Evolutionary conservation across 2,797 vertebrate species (phyloP), one percentile per base, ranked within the genome.

Genomic region (Microctenopoma lineatum): DNA sequence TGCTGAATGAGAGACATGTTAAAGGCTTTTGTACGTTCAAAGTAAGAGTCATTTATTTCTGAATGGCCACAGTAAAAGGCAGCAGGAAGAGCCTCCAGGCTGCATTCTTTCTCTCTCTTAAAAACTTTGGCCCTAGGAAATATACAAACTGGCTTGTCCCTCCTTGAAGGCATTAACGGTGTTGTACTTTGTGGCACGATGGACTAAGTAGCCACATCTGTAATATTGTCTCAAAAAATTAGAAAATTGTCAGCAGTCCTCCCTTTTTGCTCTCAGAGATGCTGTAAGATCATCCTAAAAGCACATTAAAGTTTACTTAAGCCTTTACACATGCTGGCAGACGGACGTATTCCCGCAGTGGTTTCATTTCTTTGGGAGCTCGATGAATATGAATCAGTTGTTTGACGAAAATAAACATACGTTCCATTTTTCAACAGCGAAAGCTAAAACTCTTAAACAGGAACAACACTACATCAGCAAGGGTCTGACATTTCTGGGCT

Each of bases 401-500:
- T 32, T 32, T 32, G 4, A 32, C 29, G 7, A 4, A 36, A 1
- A 1, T 2, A 1, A 44, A 50, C 54, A 29, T 29, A 29, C 27
- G 27, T 29, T 29, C 27, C 27, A 29, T 29, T 29, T 29, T 29
- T 29, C 27, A 29, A 4, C 3, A 38, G 39, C 52, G 6, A 36
- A 41, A 55, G 12, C 34, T 42, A 36, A 45, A 55, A 13, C 52
- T 32, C 2, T 51, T 4, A 14, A n/a, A 13, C 4, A 48, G 66
- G 70, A 59, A 46, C 12, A 61, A 44, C 13, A 7, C 52, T 36
- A 18, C 7, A 21, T 48, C 32, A 73, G 38, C 34, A 53, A 27
- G 47, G 26, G 46, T 44, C 45, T 27, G 62, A 45, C 21, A 44
- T 57, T 69, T 62, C 36, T 27, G 53, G 36, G 21, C 66, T 51